phyloP scores from a whole-genome alignment of 2,888 invertebrate species.

The Steinernema hermaphroditum region DNA sequence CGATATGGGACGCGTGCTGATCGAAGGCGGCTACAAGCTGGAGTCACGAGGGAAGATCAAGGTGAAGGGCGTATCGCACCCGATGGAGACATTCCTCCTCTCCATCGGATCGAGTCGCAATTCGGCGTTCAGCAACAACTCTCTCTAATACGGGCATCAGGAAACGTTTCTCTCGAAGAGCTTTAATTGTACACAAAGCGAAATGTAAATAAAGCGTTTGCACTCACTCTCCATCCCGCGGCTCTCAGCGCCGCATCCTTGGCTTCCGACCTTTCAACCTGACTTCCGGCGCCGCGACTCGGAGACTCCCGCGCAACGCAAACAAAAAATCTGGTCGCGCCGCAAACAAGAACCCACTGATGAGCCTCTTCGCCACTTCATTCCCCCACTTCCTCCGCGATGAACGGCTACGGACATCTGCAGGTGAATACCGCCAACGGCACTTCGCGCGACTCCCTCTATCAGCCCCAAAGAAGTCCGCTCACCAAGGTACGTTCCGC shows the following conservation, averaged over 20 bases:
- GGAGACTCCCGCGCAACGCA: no score
- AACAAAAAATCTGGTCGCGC: neutral
- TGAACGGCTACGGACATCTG: slow-evolving; percentile 42
- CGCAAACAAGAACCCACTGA: slow-evolving; percentile 5
- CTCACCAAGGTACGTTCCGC: slow-evolving; percentile 58
- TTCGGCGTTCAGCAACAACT: slow-evolving; percentile 36
- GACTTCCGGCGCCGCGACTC: neutral
- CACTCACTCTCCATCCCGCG: neutral
- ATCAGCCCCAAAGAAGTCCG: slow-evolving; percentile 56
- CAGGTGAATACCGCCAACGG: slow-evolving; percentile 37
- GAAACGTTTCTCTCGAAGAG: neutral
- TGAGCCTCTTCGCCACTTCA: slow-evolving; percentile 30
- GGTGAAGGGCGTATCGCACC: slow-evolving; percentile 78
- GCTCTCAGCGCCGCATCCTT: neutral
- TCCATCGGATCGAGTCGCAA: slow-evolving; percentile 59
- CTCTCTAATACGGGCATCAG: slow-evolving; percentile 9
- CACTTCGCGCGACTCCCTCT: slow-evolving; percentile 34
- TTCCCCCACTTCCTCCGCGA: slow-evolving; percentile 55
- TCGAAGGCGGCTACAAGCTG: slow-evolving; percentile 82
- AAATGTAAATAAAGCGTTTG: slow-evolving; percentile 16
- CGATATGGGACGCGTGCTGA: slow-evolving; percentile 80
- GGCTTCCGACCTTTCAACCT: slow-evolving; percentile 20
- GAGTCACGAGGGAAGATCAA: slow-evolving; percentile 88
- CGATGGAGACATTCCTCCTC: slow-evolving; percentile 62
- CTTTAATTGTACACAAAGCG: neutral